phyloP scores from a whole-genome alignment of 37 sponge, comb jelly and placozoan genomes.

The Hormiphora californensis region DNA sequence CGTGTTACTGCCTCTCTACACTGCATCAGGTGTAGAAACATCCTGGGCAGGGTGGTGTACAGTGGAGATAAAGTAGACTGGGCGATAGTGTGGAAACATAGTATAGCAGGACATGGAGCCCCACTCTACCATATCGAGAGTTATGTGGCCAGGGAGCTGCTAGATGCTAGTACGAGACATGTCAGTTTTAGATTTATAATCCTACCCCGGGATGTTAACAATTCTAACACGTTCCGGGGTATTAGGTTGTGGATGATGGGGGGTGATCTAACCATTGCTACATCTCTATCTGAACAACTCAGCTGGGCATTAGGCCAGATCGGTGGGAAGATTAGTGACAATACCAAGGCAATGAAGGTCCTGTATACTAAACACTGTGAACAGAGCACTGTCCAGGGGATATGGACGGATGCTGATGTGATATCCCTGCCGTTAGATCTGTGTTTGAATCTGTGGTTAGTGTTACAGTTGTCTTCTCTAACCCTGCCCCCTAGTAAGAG shows the following conservation, averaged over 20 bases:
- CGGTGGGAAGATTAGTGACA: background rate
- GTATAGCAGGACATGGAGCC: background rate
- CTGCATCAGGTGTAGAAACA: conserved; percentile 41
- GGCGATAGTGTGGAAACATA: conserved; percentile 39
- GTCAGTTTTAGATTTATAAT: conserved; percentile 29
- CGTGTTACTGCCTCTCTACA: conserved; percentile 20
- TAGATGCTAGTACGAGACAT: conserved; percentile 25
- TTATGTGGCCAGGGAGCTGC: conserved; percentile 12
- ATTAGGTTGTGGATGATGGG: conserved; percentile 55
- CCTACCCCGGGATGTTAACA: conserved; percentile 3
- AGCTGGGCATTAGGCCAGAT: background rate
- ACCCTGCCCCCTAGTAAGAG: conserved; percentile 43
- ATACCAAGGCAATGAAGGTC: conserved; percentile 40
- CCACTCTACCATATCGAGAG: conserved; percentile 27
- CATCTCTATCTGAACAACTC: background rate
- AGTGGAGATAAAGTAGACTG: conserved; percentile 14
- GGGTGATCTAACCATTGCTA: conserved; percentile 29
- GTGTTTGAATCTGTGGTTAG: conserved; percentile 42
- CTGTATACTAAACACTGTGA: conserved; percentile 32
- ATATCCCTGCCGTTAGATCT: conserved; percentile 12
- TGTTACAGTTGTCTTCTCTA: conserved; percentile 22
- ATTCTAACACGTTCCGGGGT: conserved; percentile 6
- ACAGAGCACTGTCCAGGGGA: background rate
- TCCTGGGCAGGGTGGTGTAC: conserved; percentile 20
- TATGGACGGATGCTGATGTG: conserved; percentile 39